Percentiles rank a stretch among this genome's conserved stretches.
Evolutionary conservation across 2,797 vertebrate genomes (phyloP).

Genomic region (Cyclopterus lumpus): DNA sequence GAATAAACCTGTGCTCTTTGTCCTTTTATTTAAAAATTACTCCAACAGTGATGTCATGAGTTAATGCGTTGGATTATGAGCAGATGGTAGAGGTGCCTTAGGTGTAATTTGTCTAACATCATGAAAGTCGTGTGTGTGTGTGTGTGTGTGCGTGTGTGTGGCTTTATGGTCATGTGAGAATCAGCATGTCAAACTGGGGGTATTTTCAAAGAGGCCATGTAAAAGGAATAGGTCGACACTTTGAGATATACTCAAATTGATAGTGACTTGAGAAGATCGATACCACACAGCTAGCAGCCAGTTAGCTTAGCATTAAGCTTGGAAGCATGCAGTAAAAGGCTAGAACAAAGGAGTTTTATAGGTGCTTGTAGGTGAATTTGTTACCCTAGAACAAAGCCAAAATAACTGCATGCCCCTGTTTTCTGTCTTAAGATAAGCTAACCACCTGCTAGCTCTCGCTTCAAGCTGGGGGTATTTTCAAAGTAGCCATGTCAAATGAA

Average conservation of each 20-base stretch:
- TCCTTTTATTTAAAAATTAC: slow-evolving; percentile 20
- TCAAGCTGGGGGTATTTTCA: background rate
- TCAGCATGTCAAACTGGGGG: background rate
- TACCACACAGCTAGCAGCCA: background rate
- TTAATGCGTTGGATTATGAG: slow-evolving; percentile 25
- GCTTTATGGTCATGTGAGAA: slow-evolving; percentile 24
- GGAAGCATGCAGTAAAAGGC: background rate
- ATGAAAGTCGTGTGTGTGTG: slow-evolving; percentile 42
- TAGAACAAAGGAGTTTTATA: slow-evolving; percentile 2
- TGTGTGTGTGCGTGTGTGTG: background rate
- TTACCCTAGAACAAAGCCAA: background rate
- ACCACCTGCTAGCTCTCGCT: background rate
- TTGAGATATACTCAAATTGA: slow-evolving; percentile 11
- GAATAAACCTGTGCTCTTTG: slow-evolving; percentile 8
- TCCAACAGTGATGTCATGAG: background rate
- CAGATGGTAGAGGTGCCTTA: slow-evolving; percentile 37
- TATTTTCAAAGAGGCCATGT: background rate
- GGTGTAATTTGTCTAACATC: slow-evolving; percentile 47
- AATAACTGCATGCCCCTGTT: background rate
- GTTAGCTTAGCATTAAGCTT: background rate
- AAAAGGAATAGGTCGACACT: slow-evolving; percentile 5
- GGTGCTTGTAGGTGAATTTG: background rate
- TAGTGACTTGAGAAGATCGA: background rate
- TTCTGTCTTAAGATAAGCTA: background rate
- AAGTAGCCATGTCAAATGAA: no score